phyloP scores from a whole-genome alignment of 2,113 vertebrate genomes.

The Ptyas mucosa region DNA sequence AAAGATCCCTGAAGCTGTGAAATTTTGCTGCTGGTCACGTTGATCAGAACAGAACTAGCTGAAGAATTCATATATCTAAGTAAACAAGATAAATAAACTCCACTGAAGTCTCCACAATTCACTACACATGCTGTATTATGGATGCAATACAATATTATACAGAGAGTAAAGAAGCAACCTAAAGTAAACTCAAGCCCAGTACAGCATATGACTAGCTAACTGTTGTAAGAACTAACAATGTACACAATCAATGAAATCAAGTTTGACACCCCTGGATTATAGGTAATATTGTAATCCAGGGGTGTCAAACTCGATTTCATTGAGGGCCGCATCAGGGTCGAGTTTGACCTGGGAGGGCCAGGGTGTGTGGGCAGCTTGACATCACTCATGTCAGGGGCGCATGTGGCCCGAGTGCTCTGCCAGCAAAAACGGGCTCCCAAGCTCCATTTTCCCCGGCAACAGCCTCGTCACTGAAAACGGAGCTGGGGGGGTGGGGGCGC shows the following conservation, averaged over 20 bases:
- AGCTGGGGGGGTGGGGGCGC: no score
- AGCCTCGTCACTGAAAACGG: no score
- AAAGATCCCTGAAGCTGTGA: not conserved
- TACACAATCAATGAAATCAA: not conserved
- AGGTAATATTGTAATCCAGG: not conserved
- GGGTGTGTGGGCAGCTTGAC: no score
- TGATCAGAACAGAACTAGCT: not conserved
- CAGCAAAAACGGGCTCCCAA: no score
- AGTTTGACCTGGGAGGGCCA: no score
- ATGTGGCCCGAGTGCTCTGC: no score
- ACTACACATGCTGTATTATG: not conserved
- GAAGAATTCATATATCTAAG: not conserved
- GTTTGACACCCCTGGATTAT: no score
- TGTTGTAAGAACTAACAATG: not conserved
- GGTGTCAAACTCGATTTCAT: no score
- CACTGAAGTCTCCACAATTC: not conserved
- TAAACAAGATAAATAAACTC: not conserved
- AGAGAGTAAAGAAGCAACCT: conserved; percentile 13
- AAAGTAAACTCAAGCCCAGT: conserved; percentile 12
- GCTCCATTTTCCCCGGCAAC: no score
- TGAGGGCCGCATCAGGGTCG: no score
- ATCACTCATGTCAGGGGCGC: no score
- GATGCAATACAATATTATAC: not conserved
- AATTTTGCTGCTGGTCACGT: not conserved
- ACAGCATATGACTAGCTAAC: not conserved